Evolutionary conservation across 2,797 vertebrate genomes (phyloP).

Genomic region (Threskiornis aethiopicus): DNA sequence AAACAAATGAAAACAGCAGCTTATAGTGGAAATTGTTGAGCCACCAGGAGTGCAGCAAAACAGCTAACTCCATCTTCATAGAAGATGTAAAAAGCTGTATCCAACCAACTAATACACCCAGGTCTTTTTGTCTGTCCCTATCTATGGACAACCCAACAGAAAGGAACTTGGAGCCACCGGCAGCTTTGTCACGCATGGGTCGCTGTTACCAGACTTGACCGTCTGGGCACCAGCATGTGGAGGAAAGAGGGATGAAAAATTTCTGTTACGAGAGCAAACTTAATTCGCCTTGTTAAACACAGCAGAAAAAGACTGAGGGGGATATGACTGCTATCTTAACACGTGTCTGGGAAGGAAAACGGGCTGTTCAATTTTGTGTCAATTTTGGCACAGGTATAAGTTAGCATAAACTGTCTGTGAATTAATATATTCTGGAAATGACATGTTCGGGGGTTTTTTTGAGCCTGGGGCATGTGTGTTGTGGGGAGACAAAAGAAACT

Average conservation of each 20-base stretch:
- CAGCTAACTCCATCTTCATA: background rate
- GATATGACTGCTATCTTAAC: background rate
- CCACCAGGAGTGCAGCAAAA: background rate
- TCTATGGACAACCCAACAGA: background rate
- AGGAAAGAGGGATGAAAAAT: background rate
- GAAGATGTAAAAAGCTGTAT: background rate
- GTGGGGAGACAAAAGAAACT: background rate
- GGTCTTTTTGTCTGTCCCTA: background rate
- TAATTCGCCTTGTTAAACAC: background rate
- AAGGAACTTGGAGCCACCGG: background rate
- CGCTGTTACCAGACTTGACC: fast-evolving
- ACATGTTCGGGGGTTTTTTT: background rate
- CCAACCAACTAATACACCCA: background rate
- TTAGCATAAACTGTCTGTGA: background rate
- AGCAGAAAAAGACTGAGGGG: background rate
- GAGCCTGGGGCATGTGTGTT: background rate
- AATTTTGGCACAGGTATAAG: background rate
- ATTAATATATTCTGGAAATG: background rate
- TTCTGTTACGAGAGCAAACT: background rate
- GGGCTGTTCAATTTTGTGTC: background rate
- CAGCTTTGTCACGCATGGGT: background rate
- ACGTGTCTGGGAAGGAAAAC: background rate
- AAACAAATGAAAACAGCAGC: constrained; percentile 13
- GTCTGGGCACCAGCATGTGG: background rate
- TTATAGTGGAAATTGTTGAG: background rate